Base-by-base conservation (phyloP, 2,888 invertebrate species). In the Nemotelus pantherinus region DNA sequence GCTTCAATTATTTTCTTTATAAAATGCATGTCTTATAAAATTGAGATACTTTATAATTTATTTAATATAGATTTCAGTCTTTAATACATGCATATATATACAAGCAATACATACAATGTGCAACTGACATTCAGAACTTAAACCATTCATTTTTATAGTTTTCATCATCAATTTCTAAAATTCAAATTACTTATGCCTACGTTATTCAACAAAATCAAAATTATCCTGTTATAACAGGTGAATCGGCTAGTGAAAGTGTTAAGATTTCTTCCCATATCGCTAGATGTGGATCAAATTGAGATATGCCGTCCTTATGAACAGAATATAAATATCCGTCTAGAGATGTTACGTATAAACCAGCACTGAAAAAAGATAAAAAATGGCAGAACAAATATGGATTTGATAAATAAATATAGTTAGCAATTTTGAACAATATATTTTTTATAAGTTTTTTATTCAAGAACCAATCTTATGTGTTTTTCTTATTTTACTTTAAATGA, bases 221-320 rank as follows among this genome's bases (percentile, higher is more conserved):
- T 70, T 43, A 70, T 53, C 70, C 70, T 7, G 70, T 70, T 41
- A 70, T 70, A 39, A 70, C 70, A 10, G 72, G 60, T 45, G 72
- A 72, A n/a, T 72, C 58, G n/a, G 44, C 58, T 25, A 72, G 60
- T 4, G 72, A 2, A 72, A 58, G 58, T 6, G 5, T 53, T 2
- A 72, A 39, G 41, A 72, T 58, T 25, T 60, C 58, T 10, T 72
- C 60, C 72, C 72, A 72, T 39, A 47, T 45, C 6, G 72, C 45
- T 45, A 60, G 10, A 58, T 72, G 72, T 0, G 72, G 58, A 57
- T 72, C 72, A 47, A 58, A 72, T 47, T 72, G 58, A 3, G 58
- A 45, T 6, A 72, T 72, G 3, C 72, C 72, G 39, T 72, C 47
- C 47, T 58, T 72, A 39, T 57, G 45, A 6, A 57, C 72, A 4